Conservation (phyloP, 2,113 vertebrate species). For the Ammodramus savannarum region DNA sequence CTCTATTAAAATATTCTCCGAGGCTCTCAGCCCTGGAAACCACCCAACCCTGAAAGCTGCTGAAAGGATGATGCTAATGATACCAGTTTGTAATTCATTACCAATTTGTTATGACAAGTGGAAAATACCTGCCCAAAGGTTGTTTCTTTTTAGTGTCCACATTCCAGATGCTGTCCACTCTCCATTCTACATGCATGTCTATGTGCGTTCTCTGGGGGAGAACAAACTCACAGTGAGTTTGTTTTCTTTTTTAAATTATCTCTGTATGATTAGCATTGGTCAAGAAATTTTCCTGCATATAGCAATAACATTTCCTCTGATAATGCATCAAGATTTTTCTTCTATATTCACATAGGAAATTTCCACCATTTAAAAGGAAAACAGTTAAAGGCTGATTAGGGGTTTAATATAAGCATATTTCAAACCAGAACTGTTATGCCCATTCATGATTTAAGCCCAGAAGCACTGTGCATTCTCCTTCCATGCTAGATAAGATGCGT, state of each 20-base stretch:
- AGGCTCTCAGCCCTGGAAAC: neutral
- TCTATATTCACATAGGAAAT: neutral
- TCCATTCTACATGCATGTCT: neutral
- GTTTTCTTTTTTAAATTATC: neutral
- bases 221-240: neutral
- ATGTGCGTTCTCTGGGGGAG: neutral
- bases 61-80: neutral
- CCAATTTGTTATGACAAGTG: neutral
- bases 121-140: neutral
- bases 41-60: neutral
- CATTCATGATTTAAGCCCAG: neutral
- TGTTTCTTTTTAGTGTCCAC: neutral
- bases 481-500: neutral
- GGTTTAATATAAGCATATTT: neutral
- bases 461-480: neutral
- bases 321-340: neutral
- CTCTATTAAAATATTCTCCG: neutral
- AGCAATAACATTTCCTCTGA: neutral
- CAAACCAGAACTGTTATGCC: neutral
- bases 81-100: neutral
- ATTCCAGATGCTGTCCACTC: neutral
- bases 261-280: neutral
- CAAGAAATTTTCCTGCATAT: neutral
- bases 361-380: neutral
- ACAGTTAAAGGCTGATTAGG: neutral